Conservation (phyloP, 2,888 invertebrate genomes). For the Salpingus planirostris region DNA sequence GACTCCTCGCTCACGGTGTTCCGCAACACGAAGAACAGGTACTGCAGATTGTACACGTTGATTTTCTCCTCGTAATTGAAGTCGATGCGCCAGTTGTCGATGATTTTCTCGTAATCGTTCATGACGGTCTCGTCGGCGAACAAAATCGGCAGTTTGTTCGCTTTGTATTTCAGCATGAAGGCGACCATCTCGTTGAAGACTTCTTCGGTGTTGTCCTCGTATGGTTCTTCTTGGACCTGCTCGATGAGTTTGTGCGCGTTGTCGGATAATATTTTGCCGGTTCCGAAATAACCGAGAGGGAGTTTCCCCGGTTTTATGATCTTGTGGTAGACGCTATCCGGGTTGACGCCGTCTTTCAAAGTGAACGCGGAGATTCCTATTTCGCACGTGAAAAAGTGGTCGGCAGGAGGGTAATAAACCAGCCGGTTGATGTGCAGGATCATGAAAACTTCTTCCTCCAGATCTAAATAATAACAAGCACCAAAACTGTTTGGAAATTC, state of each 20-base stretch:
- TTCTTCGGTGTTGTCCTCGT: constrained; percentile 27
- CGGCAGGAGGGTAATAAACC: not conserved
- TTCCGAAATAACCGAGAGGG: not conserved
- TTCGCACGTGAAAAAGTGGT: not conserved
- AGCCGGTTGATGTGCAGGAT: not conserved
- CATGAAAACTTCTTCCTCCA: not conserved
- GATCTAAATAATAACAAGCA: not conserved
- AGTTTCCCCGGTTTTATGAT: not conserved
- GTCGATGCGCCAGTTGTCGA: not conserved
- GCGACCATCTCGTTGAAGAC: constrained; percentile 33
- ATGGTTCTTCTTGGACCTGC: constrained; percentile 37
- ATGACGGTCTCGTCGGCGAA: not conserved
- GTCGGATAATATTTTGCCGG: constrained; percentile 6
- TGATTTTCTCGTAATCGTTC: not conserved
- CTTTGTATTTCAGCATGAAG: constrained; percentile 4
- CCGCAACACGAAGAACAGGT: constrained; percentile 30
- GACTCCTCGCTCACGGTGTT: constrained; percentile 20
- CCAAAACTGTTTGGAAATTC: too few species aligned
- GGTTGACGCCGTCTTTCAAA: not conserved
- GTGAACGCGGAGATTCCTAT: not conserved
- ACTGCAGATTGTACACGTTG: constrained; percentile 33
- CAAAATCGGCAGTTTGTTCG: not conserved
- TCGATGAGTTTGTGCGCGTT: constrained; percentile 43
- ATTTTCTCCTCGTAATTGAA: constrained; percentile 9
- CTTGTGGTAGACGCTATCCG: not conserved